Base-by-base conservation (phyloP, 2,797 vertebrate genomes). In the Sebastes taczanowskii region DNA sequence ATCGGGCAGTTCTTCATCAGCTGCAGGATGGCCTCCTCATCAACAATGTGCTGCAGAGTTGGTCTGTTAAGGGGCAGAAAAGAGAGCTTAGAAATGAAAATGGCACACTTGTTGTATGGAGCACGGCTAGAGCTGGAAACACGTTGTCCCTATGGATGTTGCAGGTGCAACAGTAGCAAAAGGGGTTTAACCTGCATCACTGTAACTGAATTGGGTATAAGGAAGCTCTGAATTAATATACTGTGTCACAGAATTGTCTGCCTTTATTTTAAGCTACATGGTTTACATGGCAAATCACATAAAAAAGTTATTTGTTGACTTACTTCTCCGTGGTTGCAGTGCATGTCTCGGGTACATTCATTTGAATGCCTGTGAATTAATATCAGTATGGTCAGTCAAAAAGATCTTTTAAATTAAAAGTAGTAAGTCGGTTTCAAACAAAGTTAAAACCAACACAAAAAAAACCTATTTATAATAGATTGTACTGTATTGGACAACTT, bases 1-100 rank as follows among this genome's bases (percentile, higher is more conserved):
- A 62, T 42, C 0, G 82, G 76, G 55, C 63, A 80, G 67, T 23
- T 69, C 35, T 72, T 74, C 80, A 86, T 73, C 65, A 86, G 76
- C 76, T 83, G 77, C 59, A 84, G 25, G 59, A 81, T 77, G 38
- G 81, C 69, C 49, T 86, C 75, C 52, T 86, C 71, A 6, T 89
- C 84, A 1, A 80, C 80, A 29, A 78, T 53, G 25, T 88, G n/a
- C 66, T 80, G 83, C 34, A 56, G 70, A 55, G 18, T 11, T 16
- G 56, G 42, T 79, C 83, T 22, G 58, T 63, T 61, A 8, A 34
- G 4, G 8, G 13, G 10, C 42, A 78, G 35, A 58, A 67, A 59
- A 49, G 22, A 69, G 1, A 65, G 14, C 3, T 7, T 20, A 27
- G 8, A 69, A 29, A 60, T 7, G 35, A 6, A 69, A 29, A 60